Evolutionary conservation across 2,888 invertebrate species (phyloP).

Genomic region (Watsonalla binaria): DNA sequence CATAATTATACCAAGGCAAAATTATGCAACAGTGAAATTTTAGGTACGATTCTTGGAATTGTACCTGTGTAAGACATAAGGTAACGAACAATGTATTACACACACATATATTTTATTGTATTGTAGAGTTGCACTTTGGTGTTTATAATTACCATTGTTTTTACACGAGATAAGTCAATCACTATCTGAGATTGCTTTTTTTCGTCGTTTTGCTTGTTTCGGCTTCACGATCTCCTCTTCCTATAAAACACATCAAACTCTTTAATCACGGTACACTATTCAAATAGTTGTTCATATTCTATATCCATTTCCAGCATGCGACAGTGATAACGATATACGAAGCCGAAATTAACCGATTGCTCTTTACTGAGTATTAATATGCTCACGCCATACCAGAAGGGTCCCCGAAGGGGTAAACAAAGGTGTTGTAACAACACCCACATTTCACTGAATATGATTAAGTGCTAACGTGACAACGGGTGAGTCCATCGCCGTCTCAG

Average conservation of each 20-base stretch:
- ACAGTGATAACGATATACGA: too few species aligned
- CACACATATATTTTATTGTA: slow-evolving; percentile 58
- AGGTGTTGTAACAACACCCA: too few species aligned
- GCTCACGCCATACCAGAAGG: too few species aligned
- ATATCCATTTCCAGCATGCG: too few species aligned
- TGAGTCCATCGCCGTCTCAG: too few species aligned
- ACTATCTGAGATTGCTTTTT: slow-evolving; percentile 95
- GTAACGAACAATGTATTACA: slow-evolving; percentile 52
- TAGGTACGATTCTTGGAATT: slow-evolving; percentile 64
- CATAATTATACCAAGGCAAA: slow-evolving; percentile 32
- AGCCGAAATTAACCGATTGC: too few species aligned
- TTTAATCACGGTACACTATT: too few species aligned
- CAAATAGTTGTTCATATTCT: too few species aligned
- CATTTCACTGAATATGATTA: too few species aligned
- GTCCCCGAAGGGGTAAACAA: too few species aligned
- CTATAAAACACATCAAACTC: slow-evolving; percentile 2
- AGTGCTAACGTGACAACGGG: too few species aligned
- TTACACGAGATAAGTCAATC: slow-evolving; percentile 85
- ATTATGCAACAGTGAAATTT: slow-evolving; percentile 33
- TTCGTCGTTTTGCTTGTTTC: slow-evolving; percentile 93
- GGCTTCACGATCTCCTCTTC: slow-evolving; percentile 94
- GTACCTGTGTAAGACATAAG: slow-evolving; percentile 51
- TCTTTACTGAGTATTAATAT: too few species aligned
- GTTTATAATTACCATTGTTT: slow-evolving; percentile 63
- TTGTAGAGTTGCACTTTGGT: slow-evolving; percentile 77